Evolutionary conservation across 2,797 vertebrate genomes (phyloP).

Genomic region (Phylloscopus collybita): DNA sequence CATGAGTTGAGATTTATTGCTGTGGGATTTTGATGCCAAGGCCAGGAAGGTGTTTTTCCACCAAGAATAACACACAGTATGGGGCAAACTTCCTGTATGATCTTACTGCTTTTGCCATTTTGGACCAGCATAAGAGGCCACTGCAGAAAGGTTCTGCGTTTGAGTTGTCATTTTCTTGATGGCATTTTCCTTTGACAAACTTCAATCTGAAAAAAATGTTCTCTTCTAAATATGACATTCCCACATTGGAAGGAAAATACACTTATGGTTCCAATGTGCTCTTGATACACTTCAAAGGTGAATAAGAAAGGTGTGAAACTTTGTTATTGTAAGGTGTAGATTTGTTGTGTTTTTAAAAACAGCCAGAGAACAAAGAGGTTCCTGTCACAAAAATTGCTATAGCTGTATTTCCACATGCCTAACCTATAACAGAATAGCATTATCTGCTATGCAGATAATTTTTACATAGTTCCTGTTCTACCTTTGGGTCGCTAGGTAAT

Average conservation of each 20-base stretch:
- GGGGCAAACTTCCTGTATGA: neutral
- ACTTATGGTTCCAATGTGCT: neutral
- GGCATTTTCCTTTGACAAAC: conserved; percentile 9
- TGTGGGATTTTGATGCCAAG: conserved; percentile 13
- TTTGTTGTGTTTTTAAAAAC: neutral
- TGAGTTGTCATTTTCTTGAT: neutral
- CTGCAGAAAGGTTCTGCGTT: neutral
- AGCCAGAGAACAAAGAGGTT: neutral
- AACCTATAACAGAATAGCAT: neutral
- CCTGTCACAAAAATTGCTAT: neutral
- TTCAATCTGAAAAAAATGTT: neutral
- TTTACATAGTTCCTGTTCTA: neutral
- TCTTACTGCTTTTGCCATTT: neutral
- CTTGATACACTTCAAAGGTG: neutral
- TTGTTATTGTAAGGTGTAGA: neutral
- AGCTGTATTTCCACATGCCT: neutral
- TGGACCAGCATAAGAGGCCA: neutral
- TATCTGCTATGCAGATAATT: neutral
- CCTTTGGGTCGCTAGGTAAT: neutral
- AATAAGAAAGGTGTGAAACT: neutral
- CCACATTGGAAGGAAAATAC: neutral
- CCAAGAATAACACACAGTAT: neutral
- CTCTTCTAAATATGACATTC: neutral
- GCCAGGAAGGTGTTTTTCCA: neutral
- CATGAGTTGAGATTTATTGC: neutral